Base-by-base conservation (phyloP, 2,113 vertebrate genomes). In the Thalassoma bifasciatum region DNA sequence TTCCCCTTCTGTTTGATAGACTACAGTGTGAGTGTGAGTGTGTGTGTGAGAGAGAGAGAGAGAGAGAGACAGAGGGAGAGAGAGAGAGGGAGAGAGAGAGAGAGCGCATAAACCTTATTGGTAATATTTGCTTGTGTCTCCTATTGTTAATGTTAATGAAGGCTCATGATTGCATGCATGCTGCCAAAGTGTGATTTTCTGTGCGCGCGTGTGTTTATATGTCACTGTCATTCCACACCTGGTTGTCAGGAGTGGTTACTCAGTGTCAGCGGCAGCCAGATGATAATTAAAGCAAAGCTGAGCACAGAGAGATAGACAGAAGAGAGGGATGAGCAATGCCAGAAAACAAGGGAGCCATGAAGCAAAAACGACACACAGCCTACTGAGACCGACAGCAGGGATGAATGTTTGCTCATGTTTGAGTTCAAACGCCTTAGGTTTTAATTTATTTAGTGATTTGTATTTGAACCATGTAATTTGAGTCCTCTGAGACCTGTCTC, bases 81-180 rank as follows among this genome's bases (percentile, higher is more conserved):
- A n/a, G n/a, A n/a, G n/a, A n/a, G n/a, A n/a, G n/a, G n/a, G n/a
- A 46, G 5, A 54, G 36, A 8, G 8, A 13, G 30, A 40, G 17
- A 6, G 30, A 30, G 30, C 6, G 6, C 3, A 30, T 6, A 30
- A 4, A 30, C 10, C 37, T 59, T 40, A 70, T 84, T 84, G 63
- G 77, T 71, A 75, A 66, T 83, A 80, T 82, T 54, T 75, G 47
- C 70, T 42, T 56, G 66, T 73, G 77, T 86, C 72, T 66, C 64
- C 65, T n/a, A 61, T 88, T 89, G 88, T 91, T 91, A 82, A 69
- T 82, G 60, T 85, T 83, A 76, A 70, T 54, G 38, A 52, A 77
- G 49, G 64, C 79, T 70, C 65, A 64, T 60, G 81, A 86, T 77
- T 68, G 64, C 38, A n/a, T 38, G 59, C 61, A 52, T 64, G 53